Base-by-base conservation (phyloP, 1,140 invertebrate genomes). In the Bombus sylvicola region DNA sequence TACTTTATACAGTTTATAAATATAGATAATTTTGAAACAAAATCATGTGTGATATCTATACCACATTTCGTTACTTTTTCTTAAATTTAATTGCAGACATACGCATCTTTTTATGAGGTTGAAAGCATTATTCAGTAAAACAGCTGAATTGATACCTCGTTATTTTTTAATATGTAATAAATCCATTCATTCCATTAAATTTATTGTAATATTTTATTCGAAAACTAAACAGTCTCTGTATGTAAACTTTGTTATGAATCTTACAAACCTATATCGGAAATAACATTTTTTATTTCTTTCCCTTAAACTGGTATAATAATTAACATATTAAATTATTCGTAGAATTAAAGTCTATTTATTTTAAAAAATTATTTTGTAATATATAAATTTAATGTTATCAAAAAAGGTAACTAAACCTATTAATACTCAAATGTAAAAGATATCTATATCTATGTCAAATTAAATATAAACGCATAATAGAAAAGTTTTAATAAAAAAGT, bases 11-110 rank as follows among this genome's bases (percentile, higher is more conserved):
- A 73, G 22, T 75, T 75, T 66, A 73, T n/a, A 37, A 64, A 75
- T 41, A 66, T 22, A 62, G 57, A 43, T 82, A 75, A 64, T 71
- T 5, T 62, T 62, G 53, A 71, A 84, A 84, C 1, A n/a, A 80
- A 85, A 64, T 47, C 12, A 39, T 47, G n/a, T 81, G 18, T 3
- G 57, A 71, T 76, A 62, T 28, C 10, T n/a, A 12, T 62, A 68
- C 34, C 59, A 82, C 71, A 43, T n/a, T 57, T 31, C 28, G 22
- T 75, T 69, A 74, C 3, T 39, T 83, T 43, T 68, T 43, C 37
- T 62, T 59, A 82, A 53, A 83, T 43, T 57, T 83, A 83, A 87
- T 64, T 53, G 53, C 41, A 80, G 3, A 73, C 69, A 47, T 73
- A 47, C 47, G 47, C 81, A 78, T 78, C 28, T 57, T 39, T 69